Base-by-base conservation (phyloP, 2,113 vertebrate genomes). In the Rhinogobius similis region DNA sequence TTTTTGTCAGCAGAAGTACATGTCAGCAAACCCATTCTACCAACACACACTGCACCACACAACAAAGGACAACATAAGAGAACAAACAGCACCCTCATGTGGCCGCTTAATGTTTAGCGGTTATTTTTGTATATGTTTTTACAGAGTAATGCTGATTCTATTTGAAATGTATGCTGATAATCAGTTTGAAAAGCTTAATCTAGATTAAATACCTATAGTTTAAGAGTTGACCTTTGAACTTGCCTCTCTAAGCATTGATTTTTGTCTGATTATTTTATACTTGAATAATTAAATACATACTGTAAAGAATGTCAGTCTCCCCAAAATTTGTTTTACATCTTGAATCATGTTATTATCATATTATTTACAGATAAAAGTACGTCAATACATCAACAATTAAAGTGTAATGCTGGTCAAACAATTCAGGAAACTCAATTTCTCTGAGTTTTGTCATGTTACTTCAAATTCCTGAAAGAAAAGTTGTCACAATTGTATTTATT, bases 81-180 rank as follows among this genome's bases (percentile, higher is more conserved):
- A 70, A 46, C 4, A 1, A 64, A 44, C 66, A 62, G 71, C 67
- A 69, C 72, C 74, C 66, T 5, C 73, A 23, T 39, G 72, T 43
- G 79, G 73, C 32, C 16, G 59, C 2, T 36, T 1, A 5, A n/a
- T 18, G 14, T 29, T 26, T 13, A 27, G 13, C 14, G 16, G 3
- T 26, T 58, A 56, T 27, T 26, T 16, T 29, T 32, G 18, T 32
- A 20, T 36, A 32, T 10, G 18, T 16, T 10, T 36, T 20, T 61
- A 20, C 10, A 20, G 1, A 36, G n/a, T 3, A 6, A n/a, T 58
- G 20, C 13, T 12, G 14, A 26, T 48, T 20, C n/a, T 20, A 48
- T 20, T 41, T 48, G 5, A 48, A 48, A 48, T 48, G 18, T 48
- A 48, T 48, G 44, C 1, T 3, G 46, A 8, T 1, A 48, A 48